Base-by-base conservation (phyloP, 1,140 invertebrate genomes). In the Trichonephila clavipes region DNA sequence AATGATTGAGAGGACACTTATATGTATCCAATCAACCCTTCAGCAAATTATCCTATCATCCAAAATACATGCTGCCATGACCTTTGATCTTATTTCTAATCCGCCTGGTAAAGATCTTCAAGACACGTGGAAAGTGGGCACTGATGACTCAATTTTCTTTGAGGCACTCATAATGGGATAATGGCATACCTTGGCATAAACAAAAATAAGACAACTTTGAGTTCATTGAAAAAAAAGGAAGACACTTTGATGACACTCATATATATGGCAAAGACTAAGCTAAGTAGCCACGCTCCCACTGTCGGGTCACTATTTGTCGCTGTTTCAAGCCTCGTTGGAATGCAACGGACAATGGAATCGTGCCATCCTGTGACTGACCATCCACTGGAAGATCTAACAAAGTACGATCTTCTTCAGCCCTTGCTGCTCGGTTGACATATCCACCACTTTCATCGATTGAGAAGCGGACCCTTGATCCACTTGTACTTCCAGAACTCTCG, bases 401-500 rank as follows among this genome's bases (percentile, higher is more conserved):
- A 5, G 96, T 97, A 93, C 96, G 96, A 61, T 94, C 95, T 24
- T 88, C 88, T 64, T 93, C 90, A 28, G 92, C 91, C 21, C 28
- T 92, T 21, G 92, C 92, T 28, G 82, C 91, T 3, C 90, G 59
- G n/a, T 87, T 94, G n/a, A 90, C 62, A 83, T 87, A 88, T 89
- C 77, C 95, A 97, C 97, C 16, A 97, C 97, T 0, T 98, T 98
- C 66, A 98, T 98, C 86, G 18, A 92, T 92, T 95, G 88, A 87
- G 40, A 98, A 98, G 1, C 98, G 96, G 3, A 98, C 98, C 10
- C 98, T 96, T 3, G 98, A 98, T 94, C 97, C 98, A n/a, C 92
- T 28, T 0, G 97, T 97, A 21, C 98, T 90, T 5, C 90, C 88
- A 24, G 94, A 92, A 34, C 90, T 95, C 94, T 97, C 98, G 94